phyloP scores from a whole-genome alignment of 2,888 invertebrate species.

The Ophioninae sp. region DNA sequence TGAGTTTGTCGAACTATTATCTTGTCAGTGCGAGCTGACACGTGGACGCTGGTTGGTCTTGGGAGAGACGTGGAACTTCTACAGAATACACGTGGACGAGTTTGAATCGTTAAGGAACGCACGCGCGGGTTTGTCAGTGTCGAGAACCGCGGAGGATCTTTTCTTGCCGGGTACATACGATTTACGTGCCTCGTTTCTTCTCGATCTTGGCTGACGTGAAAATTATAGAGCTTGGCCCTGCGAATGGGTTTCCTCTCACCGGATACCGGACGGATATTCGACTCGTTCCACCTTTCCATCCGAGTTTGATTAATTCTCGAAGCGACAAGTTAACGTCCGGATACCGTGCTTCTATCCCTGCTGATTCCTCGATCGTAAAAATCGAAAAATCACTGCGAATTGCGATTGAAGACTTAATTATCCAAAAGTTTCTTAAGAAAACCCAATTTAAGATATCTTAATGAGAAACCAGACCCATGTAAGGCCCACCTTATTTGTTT shows the following conservation, averaged over 20 bases:
- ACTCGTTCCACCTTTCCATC: slow-evolving; percentile 11
- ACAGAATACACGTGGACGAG: slow-evolving; percentile 34
- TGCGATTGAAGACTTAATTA: background rate
- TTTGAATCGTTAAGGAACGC: slow-evolving; percentile 53
- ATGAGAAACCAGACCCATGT: too few relatives aligned
- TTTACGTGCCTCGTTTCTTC: slow-evolving; percentile 35
- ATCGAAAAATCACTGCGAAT: slow-evolving; percentile 1
- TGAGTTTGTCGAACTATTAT: slow-evolving; percentile 60
- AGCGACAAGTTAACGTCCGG: slow-evolving; percentile 33
- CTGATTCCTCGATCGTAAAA: background rate
- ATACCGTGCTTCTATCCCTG: slow-evolving; percentile 6
- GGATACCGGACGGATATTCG: slow-evolving; percentile 46
- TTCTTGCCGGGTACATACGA: slow-evolving; percentile 35
- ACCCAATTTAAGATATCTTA: too few relatives aligned
- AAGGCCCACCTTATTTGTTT: too few relatives aligned
- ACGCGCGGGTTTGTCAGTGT: slow-evolving; percentile 24
- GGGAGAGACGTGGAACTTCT: slow-evolving; percentile 39
- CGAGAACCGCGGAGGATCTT: slow-evolving; percentile 19
- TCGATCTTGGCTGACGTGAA: slow-evolving; percentile 54
- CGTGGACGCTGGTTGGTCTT: slow-evolving; percentile 10
- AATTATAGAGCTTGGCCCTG: slow-evolving; percentile 44
- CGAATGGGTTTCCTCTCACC: slow-evolving; percentile 25
- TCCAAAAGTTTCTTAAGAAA: too few relatives aligned
- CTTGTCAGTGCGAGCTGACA: slow-evolving; percentile 53
- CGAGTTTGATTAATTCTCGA: slow-evolving; percentile 21